phyloP scores from a whole-genome alignment of 1,140 invertebrate species.

The Zeugodacus cucurbitae region DNA sequence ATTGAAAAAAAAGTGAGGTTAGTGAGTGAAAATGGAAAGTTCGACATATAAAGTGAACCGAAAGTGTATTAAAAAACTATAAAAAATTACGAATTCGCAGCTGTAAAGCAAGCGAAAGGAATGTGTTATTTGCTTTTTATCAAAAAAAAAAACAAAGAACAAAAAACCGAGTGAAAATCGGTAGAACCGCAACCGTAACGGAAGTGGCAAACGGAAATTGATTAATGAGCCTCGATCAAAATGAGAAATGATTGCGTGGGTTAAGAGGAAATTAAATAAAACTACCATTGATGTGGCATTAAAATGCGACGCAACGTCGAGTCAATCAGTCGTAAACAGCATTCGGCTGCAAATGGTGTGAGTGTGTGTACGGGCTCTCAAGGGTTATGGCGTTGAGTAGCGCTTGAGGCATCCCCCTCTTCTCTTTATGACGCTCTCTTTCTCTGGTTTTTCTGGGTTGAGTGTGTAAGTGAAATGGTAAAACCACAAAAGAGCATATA shows the following conservation, averaged over 20 bases:
- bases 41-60: neutral
- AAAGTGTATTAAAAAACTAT: neutral
- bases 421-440: too few relatives aligned
- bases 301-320: neutral
- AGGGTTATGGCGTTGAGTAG: neutral
- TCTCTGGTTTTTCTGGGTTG: neutral
- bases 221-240: slow-evolving; percentile 31
- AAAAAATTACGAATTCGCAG: neutral
- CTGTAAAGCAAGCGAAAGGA: neutral
- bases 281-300: slow-evolving; percentile 18
- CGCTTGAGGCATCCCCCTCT: neutral
- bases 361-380: neutral
- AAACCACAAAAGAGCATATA: neutral
- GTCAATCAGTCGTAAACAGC: neutral
- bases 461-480: neutral
- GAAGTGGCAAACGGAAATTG: slow-evolving; percentile 31
- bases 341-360: neutral
- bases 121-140: neutral
- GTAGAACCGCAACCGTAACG: neutral
- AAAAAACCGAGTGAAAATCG: neutral
- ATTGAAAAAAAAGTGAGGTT: neutral
- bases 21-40: neutral
- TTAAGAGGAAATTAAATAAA: slow-evolving; percentile 34
- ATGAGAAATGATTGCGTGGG: slow-evolving; percentile 4
- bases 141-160: neutral